phyloP scores from a whole-genome alignment of 2,113 vertebrate species.

The Stercorarius parasiticus region DNA sequence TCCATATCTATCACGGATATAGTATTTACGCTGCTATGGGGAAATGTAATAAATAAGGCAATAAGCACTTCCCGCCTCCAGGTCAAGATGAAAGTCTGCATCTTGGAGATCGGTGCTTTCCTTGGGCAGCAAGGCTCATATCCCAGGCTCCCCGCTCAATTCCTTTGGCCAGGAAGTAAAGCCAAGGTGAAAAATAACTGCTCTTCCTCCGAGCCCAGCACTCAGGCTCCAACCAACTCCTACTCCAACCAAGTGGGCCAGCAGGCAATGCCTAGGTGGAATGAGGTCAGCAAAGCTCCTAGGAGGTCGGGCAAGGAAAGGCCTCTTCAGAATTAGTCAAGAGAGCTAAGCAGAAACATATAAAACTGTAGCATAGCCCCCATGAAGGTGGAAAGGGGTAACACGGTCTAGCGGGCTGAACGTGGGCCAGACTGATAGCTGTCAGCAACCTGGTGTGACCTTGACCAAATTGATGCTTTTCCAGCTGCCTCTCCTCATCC shows the following conservation, averaged over 20 bases:
- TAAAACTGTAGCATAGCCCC: neutral
- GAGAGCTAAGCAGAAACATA: neutral
- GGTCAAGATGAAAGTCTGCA: slow-evolving; percentile 13
- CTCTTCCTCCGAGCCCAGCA: neutral
- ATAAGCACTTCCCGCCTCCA: slow-evolving; percentile 8
- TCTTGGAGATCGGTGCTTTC: neutral
- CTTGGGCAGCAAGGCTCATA: slow-evolving; percentile 14
- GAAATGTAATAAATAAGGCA: slow-evolving; percentile 68
- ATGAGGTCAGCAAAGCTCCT: neutral
- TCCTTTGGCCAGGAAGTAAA: neutral
- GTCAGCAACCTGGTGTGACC: neutral
- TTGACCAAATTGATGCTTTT: neutral
- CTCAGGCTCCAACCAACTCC: neutral
- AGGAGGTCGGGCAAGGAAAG: neutral
- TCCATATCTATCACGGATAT: slow-evolving; percentile 66
- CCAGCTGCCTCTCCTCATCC: neutral
- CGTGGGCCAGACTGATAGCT: neutral
- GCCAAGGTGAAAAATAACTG: neutral
- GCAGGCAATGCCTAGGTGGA: neutral
- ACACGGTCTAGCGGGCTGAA: neutral
- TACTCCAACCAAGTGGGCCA: rapidly evolving
- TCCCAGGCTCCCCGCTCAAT: neutral
- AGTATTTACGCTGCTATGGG: slow-evolving; percentile 57
- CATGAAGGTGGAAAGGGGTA: neutral
- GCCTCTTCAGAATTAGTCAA: neutral